Base-by-base conservation (phyloP, 2,113 vertebrate genomes). In the Tenrec ecaudatus region DNA sequence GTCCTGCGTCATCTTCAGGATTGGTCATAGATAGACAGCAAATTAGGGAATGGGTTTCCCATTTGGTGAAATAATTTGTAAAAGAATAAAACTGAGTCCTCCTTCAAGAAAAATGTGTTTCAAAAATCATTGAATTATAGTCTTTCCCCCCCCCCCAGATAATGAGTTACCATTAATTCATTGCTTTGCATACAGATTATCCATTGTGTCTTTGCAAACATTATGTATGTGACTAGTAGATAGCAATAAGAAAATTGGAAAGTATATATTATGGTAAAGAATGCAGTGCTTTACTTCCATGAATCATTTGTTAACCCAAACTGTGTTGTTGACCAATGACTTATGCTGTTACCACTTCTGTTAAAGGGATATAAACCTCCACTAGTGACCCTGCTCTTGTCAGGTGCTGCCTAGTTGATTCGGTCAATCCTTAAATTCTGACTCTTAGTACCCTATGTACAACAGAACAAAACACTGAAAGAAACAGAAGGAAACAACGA, bases 41-140 rank as follows among this genome's bases (percentile, higher is more conserved):
- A 85, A n/a, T 73, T 11, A 92, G 29, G 3, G 90, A 25, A 69
- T 11, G 76, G 36, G 60, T 75, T 82, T 90, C 17, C 38, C 40
- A 62, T 27, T 81, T 66, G 22, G 33, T 22, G 2, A 84, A 94
- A 83, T 38, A 83, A 79, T 38, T 83, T 92, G 23, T 20, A 27
- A 84, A 75, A 69, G 16, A 77, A 62, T 38, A 69, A 91, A 94
- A 75, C 33, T 5, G 0, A 47, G 0, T n/a, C 89, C 14, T 76
- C n/a, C 33, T 91, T 92, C 81, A 79, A 31, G 31, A 11, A 79
- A 31, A 38, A 88, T 78, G 23, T 17, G 29, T 69, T 90, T 86
- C 43, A 25, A 90, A 90, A 43, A 29, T 38, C 62, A 68, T 2
- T 79, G 6, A 71, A 19, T 86, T 71, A 20, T 27, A 64, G 4